Conservation (phyloP, 2,888 invertebrate genomes). For the Prosapia bicincta region DNA sequence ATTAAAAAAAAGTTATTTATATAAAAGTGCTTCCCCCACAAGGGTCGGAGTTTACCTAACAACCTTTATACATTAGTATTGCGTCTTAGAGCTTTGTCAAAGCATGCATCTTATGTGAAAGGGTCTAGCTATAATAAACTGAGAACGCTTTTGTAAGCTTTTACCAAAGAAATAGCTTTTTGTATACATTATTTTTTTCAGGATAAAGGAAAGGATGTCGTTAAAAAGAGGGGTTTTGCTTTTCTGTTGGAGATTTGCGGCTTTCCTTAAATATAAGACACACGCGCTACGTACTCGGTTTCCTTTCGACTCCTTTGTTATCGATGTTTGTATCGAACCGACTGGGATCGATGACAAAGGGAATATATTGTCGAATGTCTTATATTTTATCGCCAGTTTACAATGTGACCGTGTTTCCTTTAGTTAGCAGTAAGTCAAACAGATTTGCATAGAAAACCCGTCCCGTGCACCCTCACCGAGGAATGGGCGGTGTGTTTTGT, state of each 20-base stretch:
- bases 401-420: conserved; percentile 27
- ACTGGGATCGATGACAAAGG: conserved; percentile 22
- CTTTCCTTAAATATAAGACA: conserved; percentile 11
- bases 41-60: not conserved
- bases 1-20: not conserved
- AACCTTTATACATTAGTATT: not conserved
- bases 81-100: not conserved
- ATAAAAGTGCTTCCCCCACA: not conserved
- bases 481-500: not conserved
- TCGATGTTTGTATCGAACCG: conserved; percentile 35
- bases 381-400: conserved; percentile 37
- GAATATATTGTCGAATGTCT: conserved; percentile 21
- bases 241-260: conserved; percentile 17
- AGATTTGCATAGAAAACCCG: conserved; percentile 35
- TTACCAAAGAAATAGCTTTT: conserved; percentile 20
- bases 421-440: conserved; percentile 14
- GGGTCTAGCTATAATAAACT: not conserved
- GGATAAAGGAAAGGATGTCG: conserved; percentile 19
- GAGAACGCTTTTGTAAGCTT: not conserved
- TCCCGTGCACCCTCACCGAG: conserved; percentile 5
- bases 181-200: conserved; percentile 29
- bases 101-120: not conserved
- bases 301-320: conserved; percentile 30
- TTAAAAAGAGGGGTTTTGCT: conserved; percentile 17
- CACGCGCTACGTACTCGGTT: not conserved